Percentiles rank a stretch among this genome's conserved stretches.
Evolutionary conservation across 2,113 vertebrate species (phyloP).

Genomic region (Mastomys natalensis): DNA sequence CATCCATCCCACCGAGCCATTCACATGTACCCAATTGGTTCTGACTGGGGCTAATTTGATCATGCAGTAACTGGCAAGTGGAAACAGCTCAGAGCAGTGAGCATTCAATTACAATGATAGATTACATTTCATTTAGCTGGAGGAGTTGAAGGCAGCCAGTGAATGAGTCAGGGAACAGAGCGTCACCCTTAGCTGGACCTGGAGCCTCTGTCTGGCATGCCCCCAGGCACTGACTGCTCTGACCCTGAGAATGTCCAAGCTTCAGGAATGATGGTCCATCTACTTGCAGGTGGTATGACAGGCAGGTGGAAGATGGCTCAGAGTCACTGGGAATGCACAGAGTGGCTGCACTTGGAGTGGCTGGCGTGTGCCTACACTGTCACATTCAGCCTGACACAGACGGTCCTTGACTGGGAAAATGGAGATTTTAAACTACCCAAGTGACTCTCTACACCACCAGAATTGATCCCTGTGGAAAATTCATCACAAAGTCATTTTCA

Average conservation of each 20-base stretch:
- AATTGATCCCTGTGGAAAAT: background rate
- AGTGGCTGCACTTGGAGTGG: background rate
- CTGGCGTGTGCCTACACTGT: background rate
- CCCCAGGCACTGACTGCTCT: background rate
- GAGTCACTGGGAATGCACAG: background rate
- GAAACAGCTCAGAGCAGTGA: constrained; percentile 66
- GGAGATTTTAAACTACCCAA: constrained; percentile 48
- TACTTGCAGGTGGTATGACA: constrained; percentile 18
- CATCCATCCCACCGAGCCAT: background rate
- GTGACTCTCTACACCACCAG: constrained; percentile 56
- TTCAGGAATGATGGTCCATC: constrained; percentile 38
- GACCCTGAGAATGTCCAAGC: constrained; percentile 64
- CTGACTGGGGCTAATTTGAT: constrained; percentile 69
- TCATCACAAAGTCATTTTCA: constrained; percentile 30
- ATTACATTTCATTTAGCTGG: background rate
- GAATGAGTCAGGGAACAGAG: constrained; percentile 52
- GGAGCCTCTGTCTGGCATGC: background rate
- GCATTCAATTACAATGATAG: constrained; percentile 67
- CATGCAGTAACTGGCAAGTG: constrained; percentile 76
- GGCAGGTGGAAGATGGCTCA: background rate
- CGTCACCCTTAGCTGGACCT: background rate
- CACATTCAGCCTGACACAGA: background rate
- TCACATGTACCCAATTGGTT: background rate
- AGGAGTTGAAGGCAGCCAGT: constrained; percentile 9
- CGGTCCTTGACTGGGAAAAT: constrained; percentile 15